Evolutionary conservation across 2,888 invertebrate species (phyloP).

Genomic region (Lasioglossum oenotherae): DNA sequence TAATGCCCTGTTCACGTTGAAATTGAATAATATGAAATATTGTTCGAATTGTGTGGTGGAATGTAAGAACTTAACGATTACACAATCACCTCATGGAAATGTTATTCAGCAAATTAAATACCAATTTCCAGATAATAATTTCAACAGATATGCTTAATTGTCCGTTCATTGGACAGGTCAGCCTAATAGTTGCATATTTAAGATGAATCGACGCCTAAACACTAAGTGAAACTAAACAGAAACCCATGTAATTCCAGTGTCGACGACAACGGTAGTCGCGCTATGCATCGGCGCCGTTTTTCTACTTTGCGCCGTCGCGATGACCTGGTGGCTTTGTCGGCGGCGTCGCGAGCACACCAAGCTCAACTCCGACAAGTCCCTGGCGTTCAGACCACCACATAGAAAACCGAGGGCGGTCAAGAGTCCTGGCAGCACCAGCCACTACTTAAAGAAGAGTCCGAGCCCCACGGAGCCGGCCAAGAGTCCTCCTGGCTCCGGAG

Average conservation of each 20-base stretch:
- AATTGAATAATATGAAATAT: too few relatives aligned
- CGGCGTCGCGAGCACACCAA: slow-evolving; percentile 86
- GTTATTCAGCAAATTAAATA: too few relatives aligned
- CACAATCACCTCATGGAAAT: too few relatives aligned
- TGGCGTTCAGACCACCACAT: slow-evolving; percentile 89
- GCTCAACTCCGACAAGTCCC: slow-evolving; percentile 86
- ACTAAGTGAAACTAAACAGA: neutral
- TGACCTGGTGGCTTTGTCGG: slow-evolving; percentile 89
- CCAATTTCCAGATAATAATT: too few relatives aligned
- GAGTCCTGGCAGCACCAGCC: slow-evolving; percentile 92
- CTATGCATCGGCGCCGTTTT: slow-evolving; percentile 88
- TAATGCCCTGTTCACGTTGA: too few relatives aligned
- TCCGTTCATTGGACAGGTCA: too few relatives aligned
- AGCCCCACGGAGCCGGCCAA: slow-evolving; percentile 91
- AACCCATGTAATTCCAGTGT: slow-evolving; percentile 83
- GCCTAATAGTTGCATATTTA: neutral
- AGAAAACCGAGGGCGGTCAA: slow-evolving; percentile 93
- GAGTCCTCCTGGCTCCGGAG: slow-evolving; percentile 86
- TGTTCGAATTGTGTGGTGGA: too few relatives aligned
- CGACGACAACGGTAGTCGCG: slow-evolving; percentile 87
- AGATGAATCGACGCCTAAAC: neutral
- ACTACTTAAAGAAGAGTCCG: slow-evolving; percentile 96
- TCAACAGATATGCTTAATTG: too few relatives aligned
- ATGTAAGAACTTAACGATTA: too few relatives aligned
- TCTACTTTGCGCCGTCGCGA: slow-evolving; percentile 87